phyloP scores from a whole-genome alignment of 1,140 invertebrate species.

The Anastatus disparis region DNA sequence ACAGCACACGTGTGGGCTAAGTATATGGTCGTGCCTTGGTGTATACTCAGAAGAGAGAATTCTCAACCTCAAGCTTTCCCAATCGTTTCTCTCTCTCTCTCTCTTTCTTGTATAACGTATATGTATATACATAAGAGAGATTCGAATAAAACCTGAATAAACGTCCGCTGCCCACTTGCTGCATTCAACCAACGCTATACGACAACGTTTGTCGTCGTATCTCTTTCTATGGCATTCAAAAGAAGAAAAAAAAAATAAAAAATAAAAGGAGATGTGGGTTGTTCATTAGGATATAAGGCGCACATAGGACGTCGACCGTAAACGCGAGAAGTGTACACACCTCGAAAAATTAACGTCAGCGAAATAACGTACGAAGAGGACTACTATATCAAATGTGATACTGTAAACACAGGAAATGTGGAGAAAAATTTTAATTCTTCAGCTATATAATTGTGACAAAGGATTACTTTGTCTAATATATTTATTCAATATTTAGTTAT shows the following conservation, averaged over 20 bases:
- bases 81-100: background rate
- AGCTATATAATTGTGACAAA: too few relatives aligned
- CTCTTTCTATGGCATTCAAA: background rate
- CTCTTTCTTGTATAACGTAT: too few relatives aligned
- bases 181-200: background rate
- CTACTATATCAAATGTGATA: background rate
- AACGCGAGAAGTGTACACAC: background rate
- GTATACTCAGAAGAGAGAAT: slow-evolving; percentile 41
- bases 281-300: background rate
- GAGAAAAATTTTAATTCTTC: too few relatives aligned
- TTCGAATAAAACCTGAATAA: slow-evolving; percentile 10
- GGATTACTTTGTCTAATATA: too few relatives aligned
- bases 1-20: slow-evolving; percentile 49
- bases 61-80: background rate
- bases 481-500: too few relatives aligned
- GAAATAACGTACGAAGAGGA: background rate
- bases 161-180: background rate
- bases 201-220: background rate
- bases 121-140: too few relatives aligned
- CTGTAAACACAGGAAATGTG: background rate
- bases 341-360: background rate
- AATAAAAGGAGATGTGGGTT: background rate
- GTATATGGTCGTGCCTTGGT: slow-evolving; percentile 52
- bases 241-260: too few relatives aligned
- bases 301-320: slow-evolving; percentile 4